phyloP scores from a whole-genome alignment of 2,113 vertebrate genomes.

The Pterocles orientalis region DNA sequence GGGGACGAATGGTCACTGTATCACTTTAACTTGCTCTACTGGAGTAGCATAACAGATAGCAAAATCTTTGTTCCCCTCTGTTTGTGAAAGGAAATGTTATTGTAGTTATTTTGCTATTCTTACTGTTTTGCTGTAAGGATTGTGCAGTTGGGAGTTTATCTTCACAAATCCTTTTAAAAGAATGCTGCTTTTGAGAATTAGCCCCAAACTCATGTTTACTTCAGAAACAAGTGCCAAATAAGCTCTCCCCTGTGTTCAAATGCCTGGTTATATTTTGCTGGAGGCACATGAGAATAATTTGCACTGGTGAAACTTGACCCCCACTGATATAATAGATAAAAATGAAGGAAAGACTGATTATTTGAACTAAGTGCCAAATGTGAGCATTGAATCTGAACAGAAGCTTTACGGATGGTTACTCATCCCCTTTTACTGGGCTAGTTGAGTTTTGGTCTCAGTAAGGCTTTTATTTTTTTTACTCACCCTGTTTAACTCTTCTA shows the following conservation, averaged over 20 bases:
- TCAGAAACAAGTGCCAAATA: not conserved
- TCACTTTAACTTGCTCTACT: not conserved
- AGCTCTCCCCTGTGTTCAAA: not conserved
- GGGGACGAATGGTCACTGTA: not conserved
- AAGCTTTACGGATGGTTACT: not conserved
- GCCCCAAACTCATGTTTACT: not conserved
- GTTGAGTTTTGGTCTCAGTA: not conserved
- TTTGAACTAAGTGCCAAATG: not conserved
- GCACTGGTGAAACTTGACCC: not conserved
- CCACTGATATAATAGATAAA: not conserved
- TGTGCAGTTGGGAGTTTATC: not conserved
- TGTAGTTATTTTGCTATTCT: not conserved
- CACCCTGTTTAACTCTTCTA: slow-evolving; percentile 89
- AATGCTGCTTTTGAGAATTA: not conserved
- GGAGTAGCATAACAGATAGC: not conserved
- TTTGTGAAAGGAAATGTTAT: not conserved
- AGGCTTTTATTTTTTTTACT: slow-evolving; percentile 9
- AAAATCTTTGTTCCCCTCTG: not conserved
- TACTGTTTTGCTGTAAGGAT: not conserved
- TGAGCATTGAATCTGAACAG: not conserved
- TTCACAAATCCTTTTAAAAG: not conserved
- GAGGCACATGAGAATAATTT: not conserved
- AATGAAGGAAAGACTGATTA: not conserved
- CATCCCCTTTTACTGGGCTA: not conserved
- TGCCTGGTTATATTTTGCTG: not conserved